Percentiles rank a stretch among this genome's conserved stretches.
Conservation (phyloP, 1,140 invertebrate genomes). For the Pseudoatta argentina region DNA sequence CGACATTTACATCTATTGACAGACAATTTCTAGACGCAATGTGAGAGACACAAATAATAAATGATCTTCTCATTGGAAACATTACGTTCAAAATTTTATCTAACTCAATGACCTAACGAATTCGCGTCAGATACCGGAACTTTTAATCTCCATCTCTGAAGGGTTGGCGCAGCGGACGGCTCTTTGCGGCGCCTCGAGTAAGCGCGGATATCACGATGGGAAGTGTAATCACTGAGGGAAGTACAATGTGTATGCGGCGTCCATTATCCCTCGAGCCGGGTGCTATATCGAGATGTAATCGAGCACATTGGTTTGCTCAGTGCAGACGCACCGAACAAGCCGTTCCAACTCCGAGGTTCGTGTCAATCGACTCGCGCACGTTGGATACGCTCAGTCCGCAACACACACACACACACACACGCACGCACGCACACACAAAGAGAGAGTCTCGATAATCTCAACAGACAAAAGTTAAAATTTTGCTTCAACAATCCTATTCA, state of each 20-base stretch:
- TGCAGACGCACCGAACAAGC: neutral
- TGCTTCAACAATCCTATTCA: neutral
- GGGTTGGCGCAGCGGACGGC: neutral
- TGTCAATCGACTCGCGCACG: conserved; percentile 21
- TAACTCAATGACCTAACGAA: conserved; percentile 1
- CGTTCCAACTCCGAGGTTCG: neutral
- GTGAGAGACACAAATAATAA: conserved; percentile 8
- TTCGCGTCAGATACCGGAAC: conserved; percentile 11
- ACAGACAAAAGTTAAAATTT: neutral
- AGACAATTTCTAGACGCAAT: neutral
- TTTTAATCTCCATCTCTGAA: neutral
- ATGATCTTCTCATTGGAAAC: neutral
- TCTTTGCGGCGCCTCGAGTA: neutral
- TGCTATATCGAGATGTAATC: conserved; percentile 46
- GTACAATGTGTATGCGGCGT: conserved; percentile 9
- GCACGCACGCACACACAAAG: too few species aligned
- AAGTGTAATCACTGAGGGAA: conserved; percentile 21
- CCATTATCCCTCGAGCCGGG: conserved; percentile 31
- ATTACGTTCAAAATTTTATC: neutral
- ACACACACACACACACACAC: neutral
- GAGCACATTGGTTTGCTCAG: conserved; percentile 46
- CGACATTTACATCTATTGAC: neutral
- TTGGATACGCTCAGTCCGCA: neutral
- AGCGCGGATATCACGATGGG: neutral
- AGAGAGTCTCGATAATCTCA: neutral